phyloP scores from a whole-genome alignment of 2,888 invertebrate genomes.

The Epirrhoe tristata region DNA sequence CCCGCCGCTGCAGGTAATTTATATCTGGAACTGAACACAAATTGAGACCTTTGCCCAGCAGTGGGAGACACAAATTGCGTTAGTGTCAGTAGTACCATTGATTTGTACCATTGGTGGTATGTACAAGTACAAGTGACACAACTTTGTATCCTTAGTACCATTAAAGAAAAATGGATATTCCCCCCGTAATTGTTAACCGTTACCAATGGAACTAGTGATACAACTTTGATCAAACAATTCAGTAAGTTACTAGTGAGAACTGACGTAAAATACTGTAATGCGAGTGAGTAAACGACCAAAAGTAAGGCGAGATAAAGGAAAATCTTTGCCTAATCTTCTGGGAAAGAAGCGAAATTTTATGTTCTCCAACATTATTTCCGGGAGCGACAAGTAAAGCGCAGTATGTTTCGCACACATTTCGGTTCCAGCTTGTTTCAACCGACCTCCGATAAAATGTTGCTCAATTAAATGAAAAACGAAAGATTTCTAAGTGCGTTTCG shows the following conservation, averaged over 20 bases:
- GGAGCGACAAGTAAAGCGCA: not conserved
- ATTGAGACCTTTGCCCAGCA: too few species aligned
- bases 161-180: too few species aligned
- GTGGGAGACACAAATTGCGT: too few species aligned
- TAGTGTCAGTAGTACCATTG: too few species aligned
- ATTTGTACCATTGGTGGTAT: too few species aligned
- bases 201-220: too few species aligned
- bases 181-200: too few species aligned
- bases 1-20: not conserved
- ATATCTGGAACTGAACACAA: not conserved
- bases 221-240: too few species aligned
- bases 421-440: not conserved
- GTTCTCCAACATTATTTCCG: not conserved
- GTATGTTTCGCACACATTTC: not conserved
- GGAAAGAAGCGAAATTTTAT: not conserved
- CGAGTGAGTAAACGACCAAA: not conserved
- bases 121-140: too few species aligned
- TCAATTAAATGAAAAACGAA: not conserved
- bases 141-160: too few species aligned
- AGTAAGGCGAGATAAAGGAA: not conserved
- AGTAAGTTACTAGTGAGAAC: too few species aligned
- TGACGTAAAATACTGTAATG: not conserved
- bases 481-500: not conserved
- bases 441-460: slow-evolving; percentile 1
- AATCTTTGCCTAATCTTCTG: not conserved